phyloP scores from a whole-genome alignment of 2,888 invertebrate species.

The Silvanus unidentatus region DNA sequence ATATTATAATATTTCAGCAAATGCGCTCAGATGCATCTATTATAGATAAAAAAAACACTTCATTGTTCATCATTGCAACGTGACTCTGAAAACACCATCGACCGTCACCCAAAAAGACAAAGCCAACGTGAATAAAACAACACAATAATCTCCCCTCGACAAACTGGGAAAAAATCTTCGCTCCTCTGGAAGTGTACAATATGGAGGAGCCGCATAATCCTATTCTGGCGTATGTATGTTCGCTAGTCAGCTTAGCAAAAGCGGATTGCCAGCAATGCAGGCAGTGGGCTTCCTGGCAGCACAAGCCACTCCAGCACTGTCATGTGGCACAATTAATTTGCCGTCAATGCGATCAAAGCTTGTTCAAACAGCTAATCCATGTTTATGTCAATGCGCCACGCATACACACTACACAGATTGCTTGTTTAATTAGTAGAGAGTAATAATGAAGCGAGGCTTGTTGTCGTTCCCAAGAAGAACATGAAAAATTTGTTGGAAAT shows the following conservation, averaged over 20 bases:
- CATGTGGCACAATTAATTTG: constrained; percentile 45
- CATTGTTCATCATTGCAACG: no score
- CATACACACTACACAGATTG: constrained; percentile 19
- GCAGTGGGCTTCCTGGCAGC: constrained; percentile 29
- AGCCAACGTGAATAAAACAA: not conserved
- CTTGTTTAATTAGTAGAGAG: constrained; percentile 32
- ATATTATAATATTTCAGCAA: no score
- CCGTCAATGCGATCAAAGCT: constrained; percentile 44
- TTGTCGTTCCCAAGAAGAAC: not conserved
- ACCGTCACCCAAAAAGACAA: no score
- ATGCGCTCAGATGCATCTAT: no score
- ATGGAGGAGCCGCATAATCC: constrained; percentile 31
- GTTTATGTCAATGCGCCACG: constrained; percentile 39
- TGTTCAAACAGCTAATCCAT: constrained; percentile 43
- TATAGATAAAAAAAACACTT: no score
- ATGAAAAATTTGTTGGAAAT: not conserved
- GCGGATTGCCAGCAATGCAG: no score
- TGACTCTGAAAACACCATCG: no score
- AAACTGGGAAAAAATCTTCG: constrained; percentile 8
- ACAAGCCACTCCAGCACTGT: constrained; percentile 33
- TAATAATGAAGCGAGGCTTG: not conserved
- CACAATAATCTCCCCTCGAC: constrained; percentile 6
- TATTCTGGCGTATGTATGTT: constrained; percentile 23
- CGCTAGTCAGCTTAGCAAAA: constrained; percentile 39
- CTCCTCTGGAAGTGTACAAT: constrained; percentile 14